Percentiles rank a stretch among this genome's conserved stretches.
These are phyloP conservation scores for Calephelis virginiensis DNA, from an alignment of 1,140 invertebrate genomes.

Conservation along the genomic window DNA sequence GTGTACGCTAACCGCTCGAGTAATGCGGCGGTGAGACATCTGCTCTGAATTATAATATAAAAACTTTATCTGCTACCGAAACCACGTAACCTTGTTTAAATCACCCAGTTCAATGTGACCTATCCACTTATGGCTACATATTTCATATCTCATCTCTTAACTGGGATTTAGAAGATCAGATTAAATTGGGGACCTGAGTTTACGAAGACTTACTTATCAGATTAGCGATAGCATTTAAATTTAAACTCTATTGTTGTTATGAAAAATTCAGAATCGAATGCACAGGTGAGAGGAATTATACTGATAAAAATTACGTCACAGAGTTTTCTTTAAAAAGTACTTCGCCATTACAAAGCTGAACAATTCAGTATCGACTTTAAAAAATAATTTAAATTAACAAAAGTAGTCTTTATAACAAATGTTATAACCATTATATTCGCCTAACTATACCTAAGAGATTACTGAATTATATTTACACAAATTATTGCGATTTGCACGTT, in stretches of 20 bases:
- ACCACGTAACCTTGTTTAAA: constrained; percentile 14
- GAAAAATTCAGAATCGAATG: constrained; percentile 15
- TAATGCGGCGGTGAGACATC: no score
- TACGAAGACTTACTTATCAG: constrained; percentile 33
- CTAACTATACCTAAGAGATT: neutral
- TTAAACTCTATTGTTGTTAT: neutral
- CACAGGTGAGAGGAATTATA: constrained; percentile 21
- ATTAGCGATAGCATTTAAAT: constrained; percentile 10
- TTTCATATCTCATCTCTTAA: constrained; percentile 10
- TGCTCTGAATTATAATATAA: no score
- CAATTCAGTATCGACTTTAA: neutral
- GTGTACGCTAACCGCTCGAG: no score
- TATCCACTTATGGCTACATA: constrained; percentile 1
- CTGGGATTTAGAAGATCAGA: constrained; percentile 16
- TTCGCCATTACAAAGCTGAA: neutral
- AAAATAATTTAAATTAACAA: neutral
- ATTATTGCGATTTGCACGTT: constrained; percentile 8
- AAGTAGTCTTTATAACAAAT: neutral
- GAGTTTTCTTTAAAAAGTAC: constrained; percentile 5
- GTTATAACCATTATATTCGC: neutral
- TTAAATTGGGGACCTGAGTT: constrained; percentile 27
- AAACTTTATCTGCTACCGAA: constrained; percentile 12
- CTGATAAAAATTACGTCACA: constrained; percentile 10
- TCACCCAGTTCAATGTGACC: constrained; percentile 20
- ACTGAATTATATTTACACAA: neutral